Conservation (phyloP, 2,113 vertebrate genomes). For the Hirundichthys speculiger region DNA sequence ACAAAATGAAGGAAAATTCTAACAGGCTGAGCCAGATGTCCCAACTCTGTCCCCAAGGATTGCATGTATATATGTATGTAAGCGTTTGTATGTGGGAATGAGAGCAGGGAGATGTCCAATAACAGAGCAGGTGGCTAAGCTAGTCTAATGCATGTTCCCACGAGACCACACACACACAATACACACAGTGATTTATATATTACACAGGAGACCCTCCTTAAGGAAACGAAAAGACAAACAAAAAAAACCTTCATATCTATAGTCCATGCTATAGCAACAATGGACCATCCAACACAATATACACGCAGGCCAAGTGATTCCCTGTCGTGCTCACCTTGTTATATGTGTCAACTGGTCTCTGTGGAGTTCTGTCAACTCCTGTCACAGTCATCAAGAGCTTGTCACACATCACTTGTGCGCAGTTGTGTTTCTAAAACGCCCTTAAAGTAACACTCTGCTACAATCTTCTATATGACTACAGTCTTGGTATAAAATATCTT, state of each 20-base stretch:
- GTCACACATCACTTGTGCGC: constrained; percentile 32
- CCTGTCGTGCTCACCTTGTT: constrained; percentile 62
- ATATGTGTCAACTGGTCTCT: constrained; percentile 63
- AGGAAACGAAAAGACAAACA: no score
- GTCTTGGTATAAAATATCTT: constrained; percentile 9
- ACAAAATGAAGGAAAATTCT: constrained; percentile 46
- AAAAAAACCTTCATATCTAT: constrained; percentile 34
- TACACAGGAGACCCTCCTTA: constrained; percentile 7
- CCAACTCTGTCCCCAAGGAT: constrained; percentile 71
- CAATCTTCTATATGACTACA: constrained; percentile 10
- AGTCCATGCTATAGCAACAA: constrained; percentile 37
- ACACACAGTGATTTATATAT: constrained; percentile 34
- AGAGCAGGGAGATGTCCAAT: constrained; percentile 65
- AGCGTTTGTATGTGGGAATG: constrained; percentile 49
- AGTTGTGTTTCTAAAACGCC: no score
- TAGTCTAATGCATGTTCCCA: constrained; percentile 79
- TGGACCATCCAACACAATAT: constrained; percentile 31
- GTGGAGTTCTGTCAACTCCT: constrained; percentile 46
- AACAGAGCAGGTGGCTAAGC: constrained; percentile 84
- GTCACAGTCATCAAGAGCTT: constrained; percentile 47
- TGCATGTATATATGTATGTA: constrained; percentile 26
- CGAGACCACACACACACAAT: constrained; percentile 46
- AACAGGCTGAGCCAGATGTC: constrained; percentile 84
- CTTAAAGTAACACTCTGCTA: background rate
- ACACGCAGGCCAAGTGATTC: constrained; percentile 36